These are phyloP conservation scores for Tipula lateralis DNA, from an alignment of 2,888 invertebrate species.

Conservation along the genomic window DNA sequence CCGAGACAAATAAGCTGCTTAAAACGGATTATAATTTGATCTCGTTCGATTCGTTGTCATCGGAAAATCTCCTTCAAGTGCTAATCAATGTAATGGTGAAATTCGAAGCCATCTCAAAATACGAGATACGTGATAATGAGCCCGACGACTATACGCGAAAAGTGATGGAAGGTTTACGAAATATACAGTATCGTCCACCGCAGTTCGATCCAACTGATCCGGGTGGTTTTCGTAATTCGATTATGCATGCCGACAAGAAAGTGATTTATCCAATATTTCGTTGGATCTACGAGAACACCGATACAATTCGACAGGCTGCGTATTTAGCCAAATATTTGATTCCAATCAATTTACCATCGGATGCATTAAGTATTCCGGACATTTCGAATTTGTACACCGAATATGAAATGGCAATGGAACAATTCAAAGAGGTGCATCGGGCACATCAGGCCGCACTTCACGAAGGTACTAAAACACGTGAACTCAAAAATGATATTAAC, in stretches of 20 bases:
- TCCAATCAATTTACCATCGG: constrained; percentile 65
- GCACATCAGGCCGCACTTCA: constrained; percentile 60
- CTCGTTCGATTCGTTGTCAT: constrained; percentile 74
- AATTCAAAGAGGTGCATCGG: constrained; percentile 75
- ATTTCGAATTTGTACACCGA: constrained; percentile 65
- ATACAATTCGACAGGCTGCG: constrained; percentile 72
- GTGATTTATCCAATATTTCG: constrained; percentile 72
- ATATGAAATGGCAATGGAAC: constrained; percentile 69
- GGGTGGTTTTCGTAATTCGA: constrained; percentile 47
- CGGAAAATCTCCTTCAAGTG: constrained; percentile 71
- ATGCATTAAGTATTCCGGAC: constrained; percentile 69
- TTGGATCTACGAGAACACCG: constrained; percentile 71
- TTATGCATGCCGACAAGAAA: constrained; percentile 63
- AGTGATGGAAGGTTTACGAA: constrained; percentile 64
- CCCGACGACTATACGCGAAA: constrained; percentile 70
- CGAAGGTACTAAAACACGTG: constrained; percentile 62
- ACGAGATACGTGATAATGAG: constrained; percentile 69
- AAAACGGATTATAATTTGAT: constrained; percentile 73
- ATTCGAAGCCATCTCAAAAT: constrained; percentile 63
- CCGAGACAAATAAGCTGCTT: constrained; percentile 67
- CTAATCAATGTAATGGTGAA: constrained; percentile 70
- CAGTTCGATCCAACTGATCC: constrained; percentile 49
- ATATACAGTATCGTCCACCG: constrained; percentile 74
- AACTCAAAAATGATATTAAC: constrained; percentile 77
- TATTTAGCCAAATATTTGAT: constrained; percentile 69